Base-by-base conservation (phyloP, 2,888 invertebrate species). In the Apomyelois bistriatella region DNA sequence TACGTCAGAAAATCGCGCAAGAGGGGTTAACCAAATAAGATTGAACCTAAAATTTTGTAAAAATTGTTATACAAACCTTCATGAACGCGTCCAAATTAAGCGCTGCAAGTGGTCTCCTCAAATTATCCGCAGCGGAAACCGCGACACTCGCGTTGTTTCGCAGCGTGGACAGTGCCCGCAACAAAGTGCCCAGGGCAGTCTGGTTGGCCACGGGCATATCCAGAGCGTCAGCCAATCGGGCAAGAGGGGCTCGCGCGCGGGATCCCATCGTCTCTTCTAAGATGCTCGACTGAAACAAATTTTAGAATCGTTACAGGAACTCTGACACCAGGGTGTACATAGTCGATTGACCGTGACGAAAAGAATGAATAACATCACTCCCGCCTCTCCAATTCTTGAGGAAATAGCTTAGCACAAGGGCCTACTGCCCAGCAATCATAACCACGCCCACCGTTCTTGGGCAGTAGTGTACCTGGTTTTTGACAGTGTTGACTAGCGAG, bases 141-240 rank as follows among this genome's bases (percentile, higher is more conserved):
- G 95, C 96, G 52, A 94, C 91, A 47, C 94, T 93, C 37, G 95
- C 95, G 78, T 96, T 96, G 65, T 94, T 93, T 58, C 94, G 90
- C 65, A 96, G 92, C 59, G 93, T 92, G 30, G 93, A 93, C 50
- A 96, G 85, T 54, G 95, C 94, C 0, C 92, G 91, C 62, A 96
- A 91, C 56, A 96, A 87, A 67, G 93, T 92, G 32, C 93, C 94
- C 40, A 95, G 88, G 41, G 95, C 94, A 0, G 96, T 95, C 76
- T 94, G 94, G 82, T 97, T 96, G 59, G 93, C 92, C 8, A 95
- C 94, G 1, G 95, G 94, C 57, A 93, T 93, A 81, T 96, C 95
- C 65, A 96, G 93, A 17, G 94, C 94, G 72, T 96, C 96, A 35
- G 94, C 93, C 58, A 96, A 84, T 16, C 95, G 92, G 0, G 93